Conservation (phyloP, 1,140 invertebrate species). For the Carposina sasakii region DNA sequence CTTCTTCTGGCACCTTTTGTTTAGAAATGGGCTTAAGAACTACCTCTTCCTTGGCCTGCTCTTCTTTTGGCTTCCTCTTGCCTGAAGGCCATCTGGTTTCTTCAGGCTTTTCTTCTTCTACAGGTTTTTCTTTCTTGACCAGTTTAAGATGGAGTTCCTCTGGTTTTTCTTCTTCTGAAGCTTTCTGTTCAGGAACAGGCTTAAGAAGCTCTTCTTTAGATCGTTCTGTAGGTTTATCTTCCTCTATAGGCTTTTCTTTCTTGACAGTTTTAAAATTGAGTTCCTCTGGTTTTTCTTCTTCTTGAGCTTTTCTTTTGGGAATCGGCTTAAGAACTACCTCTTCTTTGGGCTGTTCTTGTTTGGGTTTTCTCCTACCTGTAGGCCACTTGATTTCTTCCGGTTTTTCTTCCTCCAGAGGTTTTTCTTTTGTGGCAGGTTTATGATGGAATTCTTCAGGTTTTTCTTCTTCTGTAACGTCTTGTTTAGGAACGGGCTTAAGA, state of each 20-base stretch:
- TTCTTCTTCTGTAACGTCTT: conserved; percentile 12
- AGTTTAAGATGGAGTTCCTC: conserved; percentile 1
- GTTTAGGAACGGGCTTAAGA: conserved; percentile 11
- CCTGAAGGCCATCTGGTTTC: conserved; percentile 12
- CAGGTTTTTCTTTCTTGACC: conserved; percentile 19
- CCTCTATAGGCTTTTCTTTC: conserved; percentile 12
- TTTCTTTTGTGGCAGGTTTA: conserved; percentile 36
- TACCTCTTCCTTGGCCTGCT: conserved; percentile 40
- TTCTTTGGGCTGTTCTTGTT: conserved; percentile 57
- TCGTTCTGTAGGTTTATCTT: too few relatives aligned
- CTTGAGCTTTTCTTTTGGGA: conserved; percentile 41
- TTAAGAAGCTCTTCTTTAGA: conserved; percentile 16
- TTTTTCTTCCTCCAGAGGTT: conserved; percentile 52
- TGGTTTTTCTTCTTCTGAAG: conserved; percentile 5
- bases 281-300: conserved; percentile 41
- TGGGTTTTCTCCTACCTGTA: conserved; percentile 50
- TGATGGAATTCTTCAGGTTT: conserved; percentile 13
- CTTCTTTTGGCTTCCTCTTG: conserved; percentile 12
- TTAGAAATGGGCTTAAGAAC: conserved; percentile 49
- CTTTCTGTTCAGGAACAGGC: conserved; percentile 11
- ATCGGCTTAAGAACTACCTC: conserved; percentile 70
- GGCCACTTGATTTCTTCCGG: conserved; percentile 64
- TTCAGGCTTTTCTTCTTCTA: conserved; percentile 8
- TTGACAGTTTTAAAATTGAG: conserved; percentile 31
- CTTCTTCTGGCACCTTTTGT: not conserved